These are phyloP conservation scores for Ceryle rudis DNA, from an alignment of 2,797 vertebrate genomes.

Conservation along the genomic window DNA sequence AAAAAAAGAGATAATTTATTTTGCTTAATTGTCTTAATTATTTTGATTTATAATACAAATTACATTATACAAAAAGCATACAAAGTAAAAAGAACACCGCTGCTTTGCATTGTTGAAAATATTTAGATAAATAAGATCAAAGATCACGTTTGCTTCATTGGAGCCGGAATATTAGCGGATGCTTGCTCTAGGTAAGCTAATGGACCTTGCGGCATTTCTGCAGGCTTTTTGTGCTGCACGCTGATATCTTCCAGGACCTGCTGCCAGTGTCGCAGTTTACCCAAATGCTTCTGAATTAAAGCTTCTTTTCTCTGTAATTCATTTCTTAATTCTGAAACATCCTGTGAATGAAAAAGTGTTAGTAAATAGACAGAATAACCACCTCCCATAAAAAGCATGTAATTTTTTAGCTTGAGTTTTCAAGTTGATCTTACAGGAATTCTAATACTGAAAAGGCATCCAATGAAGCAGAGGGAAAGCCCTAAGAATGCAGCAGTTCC, in stretches of 20 bases:
- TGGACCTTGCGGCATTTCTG: constrained; percentile 90
- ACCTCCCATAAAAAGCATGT: neutral
- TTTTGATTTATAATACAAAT: constrained; percentile 8
- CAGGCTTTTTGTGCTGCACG: constrained; percentile 90
- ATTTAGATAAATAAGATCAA: neutral
- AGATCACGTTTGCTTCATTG: constrained; percentile 88
- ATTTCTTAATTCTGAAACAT: constrained; percentile 94
- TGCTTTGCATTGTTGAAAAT: neutral
- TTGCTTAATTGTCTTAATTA: neutral
- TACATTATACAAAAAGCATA: constrained; percentile 15
- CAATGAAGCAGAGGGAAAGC: neutral
- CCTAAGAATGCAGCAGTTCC: neutral
- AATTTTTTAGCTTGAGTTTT: neutral
- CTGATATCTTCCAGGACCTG: constrained; percentile 95
- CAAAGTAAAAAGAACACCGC: neutral
- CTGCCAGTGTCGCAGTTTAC: constrained; percentile 94
- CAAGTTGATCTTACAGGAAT: neutral
- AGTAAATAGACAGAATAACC: neutral
- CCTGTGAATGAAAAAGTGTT: constrained; percentile 74
- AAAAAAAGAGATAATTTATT: neutral
- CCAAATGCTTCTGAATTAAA: constrained; percentile 93
- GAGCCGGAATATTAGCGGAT: constrained; percentile 92
- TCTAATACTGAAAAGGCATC: neutral
- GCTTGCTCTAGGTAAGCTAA: constrained; percentile 94
- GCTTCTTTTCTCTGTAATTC: constrained; percentile 94